Evolutionary conservation across 2,113 vertebrate species (phyloP), one percentile per base, ranked within the genome.

Genomic region (Struthidea cinerea): DNA sequence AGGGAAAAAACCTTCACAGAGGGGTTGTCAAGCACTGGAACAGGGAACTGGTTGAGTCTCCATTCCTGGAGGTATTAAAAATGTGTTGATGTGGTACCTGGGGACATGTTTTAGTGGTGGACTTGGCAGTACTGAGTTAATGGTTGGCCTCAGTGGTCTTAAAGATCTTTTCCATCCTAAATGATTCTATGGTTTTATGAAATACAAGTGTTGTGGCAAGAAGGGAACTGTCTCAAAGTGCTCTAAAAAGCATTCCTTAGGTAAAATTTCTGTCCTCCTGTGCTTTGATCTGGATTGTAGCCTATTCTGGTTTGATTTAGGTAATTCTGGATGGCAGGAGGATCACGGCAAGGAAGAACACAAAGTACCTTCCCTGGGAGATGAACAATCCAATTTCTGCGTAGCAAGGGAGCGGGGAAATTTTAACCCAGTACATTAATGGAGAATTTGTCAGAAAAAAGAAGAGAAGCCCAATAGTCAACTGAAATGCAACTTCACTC

Each of bases 331-430:
- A 30, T 28, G 47, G 63, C 6, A 3, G 60, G 60, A 83, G 26
- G 15, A 70, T 92, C 87, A 41, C 5, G 10, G 70, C 27, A 85
- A 93, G 69, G 21, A 81, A 71, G 68, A 80, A 60, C 76, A 55
- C 56, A 60, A 91, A 93, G n/a, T 44, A 22, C 17, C 4, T 88
- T 88, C 82, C 56, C 50, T 71, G 27, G n/a, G 56, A 96, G 75
- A 92, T 74, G 60, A 93, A 84, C 50, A 79, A 39, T 81, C 56
- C 87, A 92, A 87, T 96, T 96, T 92, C 56, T 90, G 42, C 60
- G 61, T 71, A 81, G 64, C 56, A 47, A 63, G 39, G 55, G 55
- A 92, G 27, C 46, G 60, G 71, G 22, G 68, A 59, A 74, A 74
- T 92, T 67, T 90, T 64, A 95, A 90, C 32, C 64, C 85, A 49